Conservation (phyloP, 1,140 invertebrate genomes). For the Drosophila kurseongensis region DNA sequence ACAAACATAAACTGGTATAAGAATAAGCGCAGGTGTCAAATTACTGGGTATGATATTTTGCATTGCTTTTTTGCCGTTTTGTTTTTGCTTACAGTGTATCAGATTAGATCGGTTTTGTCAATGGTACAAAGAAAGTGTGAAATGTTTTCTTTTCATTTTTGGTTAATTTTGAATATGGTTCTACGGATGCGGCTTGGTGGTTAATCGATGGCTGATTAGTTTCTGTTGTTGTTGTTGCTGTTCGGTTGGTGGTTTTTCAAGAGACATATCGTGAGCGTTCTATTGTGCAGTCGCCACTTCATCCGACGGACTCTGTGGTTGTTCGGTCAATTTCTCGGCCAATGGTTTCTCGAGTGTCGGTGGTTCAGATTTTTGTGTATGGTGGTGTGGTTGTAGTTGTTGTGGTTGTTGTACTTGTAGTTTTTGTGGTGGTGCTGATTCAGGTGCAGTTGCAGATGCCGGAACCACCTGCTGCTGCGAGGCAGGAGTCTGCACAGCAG, state of each 20-base stretch:
- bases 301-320: constrained; percentile 72
- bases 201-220: constrained; percentile 43
- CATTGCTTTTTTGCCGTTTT: constrained; percentile 24
- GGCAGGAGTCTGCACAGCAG: constrained; percentile 62
- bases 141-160: constrained; percentile 53
- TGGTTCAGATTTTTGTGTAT: constrained; percentile 74
- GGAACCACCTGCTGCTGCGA: constrained; percentile 54
- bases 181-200: constrained; percentile 55
- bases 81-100: constrained; percentile 73
- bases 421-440: constrained; percentile 51
- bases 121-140: constrained; percentile 61
- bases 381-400: constrained; percentile 58
- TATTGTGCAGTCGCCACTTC: constrained; percentile 77
- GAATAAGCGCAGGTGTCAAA: constrained; percentile 58
- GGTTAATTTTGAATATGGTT: constrained; percentile 49
- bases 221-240: constrained; percentile 34
- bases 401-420: constrained; percentile 45
- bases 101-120: constrained; percentile 48
- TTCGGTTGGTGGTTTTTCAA: constrained; percentile 34
- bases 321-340: constrained; percentile 75
- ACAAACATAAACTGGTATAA: constrained; percentile 28
- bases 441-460: constrained; percentile 53
- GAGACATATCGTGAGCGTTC: constrained; percentile 34
- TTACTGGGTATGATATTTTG: constrained; percentile 42
- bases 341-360: constrained; percentile 81